phyloP scores from a whole-genome alignment of 2,113 vertebrate genomes.

The Leptosomus discolor region DNA sequence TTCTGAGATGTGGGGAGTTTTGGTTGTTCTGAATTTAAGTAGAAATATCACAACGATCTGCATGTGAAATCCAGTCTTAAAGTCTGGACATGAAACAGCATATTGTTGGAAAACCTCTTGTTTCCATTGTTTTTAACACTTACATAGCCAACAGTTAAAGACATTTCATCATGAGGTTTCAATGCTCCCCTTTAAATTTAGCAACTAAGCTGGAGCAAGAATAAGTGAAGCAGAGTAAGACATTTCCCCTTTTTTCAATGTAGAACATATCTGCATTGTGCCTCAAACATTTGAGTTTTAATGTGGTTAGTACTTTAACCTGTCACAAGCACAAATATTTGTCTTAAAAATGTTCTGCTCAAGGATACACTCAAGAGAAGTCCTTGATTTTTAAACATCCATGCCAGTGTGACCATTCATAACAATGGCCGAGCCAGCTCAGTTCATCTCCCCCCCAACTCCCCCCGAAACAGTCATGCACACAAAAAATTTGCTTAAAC shows the following conservation, averaged over 20 bases:
- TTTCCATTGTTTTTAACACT: not conserved
- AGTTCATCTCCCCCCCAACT: not conserved
- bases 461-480: slow-evolving; percentile 61
- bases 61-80: not conserved
- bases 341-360: slow-evolving; percentile 48
- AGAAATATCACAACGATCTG: not conserved
- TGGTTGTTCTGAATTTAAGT: not conserved
- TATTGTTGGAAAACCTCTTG: not conserved
- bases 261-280: slow-evolving; percentile 71
- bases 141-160: not conserved
- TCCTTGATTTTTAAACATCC: slow-evolving; percentile 40
- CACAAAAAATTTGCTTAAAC: slow-evolving; percentile 57
- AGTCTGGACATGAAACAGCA: not conserved
- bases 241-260: not conserved
- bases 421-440: slow-evolving; percentile 27
- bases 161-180: not conserved
- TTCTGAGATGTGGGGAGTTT: not conserved
- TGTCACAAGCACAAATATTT: slow-evolving; percentile 68
- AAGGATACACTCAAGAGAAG: slow-evolving; percentile 61
- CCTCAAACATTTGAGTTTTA: slow-evolving; percentile 63
- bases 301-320: slow-evolving; percentile 71
- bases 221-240: slow-evolving; percentile 15
- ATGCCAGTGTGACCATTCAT: slow-evolving; percentile 28
- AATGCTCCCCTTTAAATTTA: slow-evolving; percentile 20
- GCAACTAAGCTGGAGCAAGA: slow-evolving; percentile 9